These are phyloP conservation scores for Schizopygopsis malacanthus DNA, from an alignment of 2,797 vertebrate species.

Conservation along the genomic window DNA sequence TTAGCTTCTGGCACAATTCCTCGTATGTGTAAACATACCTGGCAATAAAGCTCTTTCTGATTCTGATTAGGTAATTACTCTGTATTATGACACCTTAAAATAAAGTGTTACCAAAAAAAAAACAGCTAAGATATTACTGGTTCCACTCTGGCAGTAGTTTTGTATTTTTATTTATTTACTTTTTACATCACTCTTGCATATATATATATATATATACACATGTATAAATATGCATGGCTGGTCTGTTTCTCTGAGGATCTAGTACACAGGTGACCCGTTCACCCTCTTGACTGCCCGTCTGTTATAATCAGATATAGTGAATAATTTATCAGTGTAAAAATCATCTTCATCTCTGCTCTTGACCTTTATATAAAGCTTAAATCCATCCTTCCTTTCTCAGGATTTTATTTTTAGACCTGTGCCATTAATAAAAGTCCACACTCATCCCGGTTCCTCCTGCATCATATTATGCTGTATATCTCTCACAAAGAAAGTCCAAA, in stretches of 20 bases:
- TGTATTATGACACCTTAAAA: no score
- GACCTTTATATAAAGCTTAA: constrained; percentile 9
- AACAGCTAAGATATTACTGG: not conserved
- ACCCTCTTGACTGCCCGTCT: not conserved
- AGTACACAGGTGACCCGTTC: not conserved
- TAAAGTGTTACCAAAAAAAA: not conserved
- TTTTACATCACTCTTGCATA: not conserved
- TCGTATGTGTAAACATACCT: no score
- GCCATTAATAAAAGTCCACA: constrained; percentile 18
- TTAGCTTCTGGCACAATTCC: no score
- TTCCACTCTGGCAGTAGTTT: not conserved
- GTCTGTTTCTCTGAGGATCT: not conserved
- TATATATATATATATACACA: no score
- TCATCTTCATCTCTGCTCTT: constrained; percentile 9
- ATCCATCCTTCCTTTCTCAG: constrained; percentile 36
- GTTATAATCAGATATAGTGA: not conserved
- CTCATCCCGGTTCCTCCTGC: not conserved
- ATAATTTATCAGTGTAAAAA: constrained; percentile 19
- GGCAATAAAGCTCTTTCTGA: no score
- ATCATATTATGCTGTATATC: constrained; percentile 16
- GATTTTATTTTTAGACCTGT: constrained; percentile 38
- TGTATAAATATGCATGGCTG: not conserved
- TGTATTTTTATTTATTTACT: not conserved
- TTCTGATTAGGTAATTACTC: no score
- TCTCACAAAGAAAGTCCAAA: constrained; percentile 5